Evolutionary conservation across 2,888 invertebrate species (phyloP).

Genomic region (Ceriagrion tenellum): DNA sequence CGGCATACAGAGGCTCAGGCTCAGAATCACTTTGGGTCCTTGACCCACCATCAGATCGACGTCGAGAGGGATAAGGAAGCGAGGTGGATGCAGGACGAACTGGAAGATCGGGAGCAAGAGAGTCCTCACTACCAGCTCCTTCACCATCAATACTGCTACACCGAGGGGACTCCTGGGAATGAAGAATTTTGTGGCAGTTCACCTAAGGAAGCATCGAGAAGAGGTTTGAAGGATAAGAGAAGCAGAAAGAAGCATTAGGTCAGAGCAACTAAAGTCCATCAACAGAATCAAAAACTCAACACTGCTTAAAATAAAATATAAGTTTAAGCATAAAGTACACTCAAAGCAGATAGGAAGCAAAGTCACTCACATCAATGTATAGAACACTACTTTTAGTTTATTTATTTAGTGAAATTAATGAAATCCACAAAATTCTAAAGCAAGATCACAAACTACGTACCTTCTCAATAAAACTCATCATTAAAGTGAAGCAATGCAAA

Average conservation of each 20-base stretch:
- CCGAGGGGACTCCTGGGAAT: constrained; percentile 58
- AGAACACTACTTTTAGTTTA: neutral
- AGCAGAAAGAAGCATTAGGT: constrained; percentile 21
- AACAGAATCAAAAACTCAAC: neutral
- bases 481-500: neutral
- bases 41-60: constrained; percentile 75
- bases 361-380: neutral
- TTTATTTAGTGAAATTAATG: neutral
- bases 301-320: neutral
- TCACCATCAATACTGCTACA: constrained; percentile 56
- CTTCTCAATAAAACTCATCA: neutral
- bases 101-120: constrained; percentile 74
- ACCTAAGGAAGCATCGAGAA: constrained; percentile 45
- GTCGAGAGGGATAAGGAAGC: constrained; percentile 71
- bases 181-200: constrained; percentile 62
- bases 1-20: constrained; percentile 76
- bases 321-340: neutral
- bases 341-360: neutral
- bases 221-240: constrained; percentile 6
- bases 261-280: neutral
- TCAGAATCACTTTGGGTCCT: constrained; percentile 76
- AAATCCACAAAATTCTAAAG: neutral
- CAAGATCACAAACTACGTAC: neutral
- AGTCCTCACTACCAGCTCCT: constrained; percentile 73
- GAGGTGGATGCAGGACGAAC: constrained; percentile 71